Base-by-base conservation (phyloP, 2,113 vertebrate species). In the Morone saxatilis region DNA sequence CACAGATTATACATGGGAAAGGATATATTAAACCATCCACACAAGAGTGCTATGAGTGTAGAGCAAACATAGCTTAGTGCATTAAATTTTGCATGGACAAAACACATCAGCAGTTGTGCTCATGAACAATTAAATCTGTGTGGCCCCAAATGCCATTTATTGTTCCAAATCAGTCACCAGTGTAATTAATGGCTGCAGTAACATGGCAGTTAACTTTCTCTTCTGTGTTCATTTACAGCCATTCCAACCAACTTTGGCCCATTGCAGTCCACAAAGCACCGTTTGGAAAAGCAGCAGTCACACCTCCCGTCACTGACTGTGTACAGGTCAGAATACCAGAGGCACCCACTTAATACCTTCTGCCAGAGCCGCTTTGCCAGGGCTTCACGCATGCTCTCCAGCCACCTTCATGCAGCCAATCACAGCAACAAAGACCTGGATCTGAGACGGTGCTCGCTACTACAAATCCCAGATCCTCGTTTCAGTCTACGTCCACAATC, bases 241-340 rank as follows among this genome's bases (percentile, higher is more conserved):
- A 94, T 96, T 76, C 95, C 95, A 17, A 97, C 94, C 31, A 95
- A 95, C 86, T 95, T 94, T 0, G 96, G 96, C n/a, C 92, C 92
- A 3, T 83, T 67, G 0, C 76, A 94, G 81, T 86, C 78, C 16
- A 88, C 94, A 90, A 87, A 76, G 72, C 90, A 83, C 59, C 57
- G 81, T 71, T 48, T 90, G 92, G 91, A 88, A 14, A 71, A 0
- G 0, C 79, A 20, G 54, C 86, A 51, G 69, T 59, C 69, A 40
- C 76, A 43, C 69, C 78, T 83, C 12, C 86, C 85, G 6, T 76
- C 73, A 6, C 19, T 87, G 71, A 93, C 90, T 63, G 84, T 81
- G 81, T 91, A 94, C 85, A 85, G 71, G 87, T 93, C 92, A 40
- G 62, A 83, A 1, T 94, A 89, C 86, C 91, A 90, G 74, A 81